Conservation (phyloP, 2,888 invertebrate species). For the Lepidochrysops patricia region DNA sequence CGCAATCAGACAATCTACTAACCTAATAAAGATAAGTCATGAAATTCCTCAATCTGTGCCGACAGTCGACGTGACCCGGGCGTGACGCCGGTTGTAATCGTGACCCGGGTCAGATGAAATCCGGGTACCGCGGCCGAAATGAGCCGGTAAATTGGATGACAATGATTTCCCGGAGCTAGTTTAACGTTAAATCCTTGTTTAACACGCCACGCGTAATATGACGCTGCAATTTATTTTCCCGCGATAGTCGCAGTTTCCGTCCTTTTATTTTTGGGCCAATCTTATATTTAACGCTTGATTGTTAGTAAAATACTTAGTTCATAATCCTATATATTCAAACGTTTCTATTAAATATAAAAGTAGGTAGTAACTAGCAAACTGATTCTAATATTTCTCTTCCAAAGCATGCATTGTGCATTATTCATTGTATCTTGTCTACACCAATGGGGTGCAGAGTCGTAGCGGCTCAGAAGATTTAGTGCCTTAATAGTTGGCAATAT, state of each 20-base stretch:
- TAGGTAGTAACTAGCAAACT: no score
- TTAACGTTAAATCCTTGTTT: conserved; percentile 1
- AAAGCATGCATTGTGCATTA: background rate
- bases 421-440: conserved; percentile 3
- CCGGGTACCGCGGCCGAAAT: conserved; percentile 28
- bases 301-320: no score
- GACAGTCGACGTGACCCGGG: conserved; percentile 21
- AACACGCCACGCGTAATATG: background rate
- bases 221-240: background rate
- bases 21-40: conserved; percentile 16
- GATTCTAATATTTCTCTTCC: background rate
- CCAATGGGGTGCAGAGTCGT: background rate
- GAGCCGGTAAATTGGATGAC: conserved; percentile 35
- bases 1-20: background rate
- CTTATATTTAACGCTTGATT: no score
- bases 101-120: background rate
- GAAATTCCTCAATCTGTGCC: conserved; percentile 15
- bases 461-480: conserved; percentile 46
- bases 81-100: conserved; percentile 1
- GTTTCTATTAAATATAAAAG: no score
- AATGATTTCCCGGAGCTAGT: conserved; percentile 23
- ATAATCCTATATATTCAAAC: no score
- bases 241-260: background rate
- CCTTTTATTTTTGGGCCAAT: background rate
- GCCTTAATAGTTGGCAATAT: conserved; percentile 61